Evolutionary conservation across 2,113 vertebrate species (phyloP).

Genomic region (Heteronetta atricapilla): DNA sequence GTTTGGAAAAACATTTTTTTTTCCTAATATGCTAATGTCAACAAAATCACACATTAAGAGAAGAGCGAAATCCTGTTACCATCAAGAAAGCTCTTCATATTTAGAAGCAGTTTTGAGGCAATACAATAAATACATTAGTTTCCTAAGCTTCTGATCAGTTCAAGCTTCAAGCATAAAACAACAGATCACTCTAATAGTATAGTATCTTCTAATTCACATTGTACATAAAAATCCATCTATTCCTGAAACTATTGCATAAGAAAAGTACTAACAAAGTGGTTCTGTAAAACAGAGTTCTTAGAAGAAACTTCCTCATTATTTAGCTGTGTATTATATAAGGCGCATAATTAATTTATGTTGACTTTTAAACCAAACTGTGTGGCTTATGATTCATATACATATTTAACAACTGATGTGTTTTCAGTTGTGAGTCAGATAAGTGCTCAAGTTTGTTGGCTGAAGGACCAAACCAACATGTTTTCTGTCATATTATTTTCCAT

Average conservation of each 20-base stretch:
- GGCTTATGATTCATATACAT: background rate
- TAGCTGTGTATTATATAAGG: background rate
- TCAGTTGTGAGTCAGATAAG: constrained; percentile 35
- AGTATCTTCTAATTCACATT: constrained; percentile 38
- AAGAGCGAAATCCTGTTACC: constrained; percentile 24
- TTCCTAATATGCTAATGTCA: constrained; percentile 25
- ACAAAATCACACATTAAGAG: background rate
- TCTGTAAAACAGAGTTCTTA: constrained; percentile 20
- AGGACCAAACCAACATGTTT: background rate
- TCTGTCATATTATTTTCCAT: background rate
- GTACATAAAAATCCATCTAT: constrained; percentile 10
- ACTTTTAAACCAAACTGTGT: constrained; percentile 12
- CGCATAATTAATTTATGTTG: background rate
- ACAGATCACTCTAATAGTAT: constrained; percentile 20
- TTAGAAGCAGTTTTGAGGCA: constrained; percentile 30
- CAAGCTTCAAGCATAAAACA: constrained; percentile 29
- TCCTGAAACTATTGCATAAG: constrained; percentile 15
- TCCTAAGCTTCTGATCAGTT: constrained; percentile 36
- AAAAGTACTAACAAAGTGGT: constrained; percentile 49
- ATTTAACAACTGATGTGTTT: constrained; percentile 27
- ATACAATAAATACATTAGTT: constrained; percentile 57
- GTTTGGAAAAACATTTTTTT: constrained; percentile 42
- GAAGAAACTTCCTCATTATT: constrained; percentile 8
- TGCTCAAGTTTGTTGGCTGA: background rate
- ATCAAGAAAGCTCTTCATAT: background rate